Evolutionary conservation across 2,113 vertebrate species (phyloP), one percentile per base, ranked within the genome.

Genomic region (Osmerus eperlanus): DNA sequence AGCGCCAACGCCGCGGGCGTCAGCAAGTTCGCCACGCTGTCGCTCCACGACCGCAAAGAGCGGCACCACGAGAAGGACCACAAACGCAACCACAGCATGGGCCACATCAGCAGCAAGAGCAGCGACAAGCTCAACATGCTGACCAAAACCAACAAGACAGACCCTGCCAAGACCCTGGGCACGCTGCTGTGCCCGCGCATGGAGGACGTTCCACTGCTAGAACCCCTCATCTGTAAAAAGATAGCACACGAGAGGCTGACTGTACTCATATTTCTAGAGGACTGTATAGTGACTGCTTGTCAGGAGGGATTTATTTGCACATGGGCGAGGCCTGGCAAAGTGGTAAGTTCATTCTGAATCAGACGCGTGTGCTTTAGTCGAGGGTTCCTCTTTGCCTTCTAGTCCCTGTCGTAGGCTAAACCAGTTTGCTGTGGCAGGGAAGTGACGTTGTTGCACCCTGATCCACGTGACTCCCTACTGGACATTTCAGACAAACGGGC

Each of bases 251-350:
- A 99, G 87, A 94, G 97, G 92, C 97, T 99, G 87, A 97, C 97
- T 80, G 97, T 99, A 87, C 91, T 99, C 83, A 97, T 98, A 91
- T 99, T 99, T 91, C 95, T 99, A 74, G 97, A 99, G 94, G 97
- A 99, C 95, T 99, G 96, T 95, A 92, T 99, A 93, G 97, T 99
- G 93, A 99, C 97, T 92, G 97, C 96, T 88, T 99, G 97, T 93
- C 97, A 99, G 94, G 97, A 99, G 92, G 97, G 97, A 85, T 99
- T 99, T 94, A 92, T 99, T 95, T 99, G 97, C 96, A 99, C 97
- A 87, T 99, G 97, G 97, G 97, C 96, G 88, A 94, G 97, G 94
- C 97, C 97, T 81, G 97, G 97, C 86, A 98, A 99, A 95, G 96
- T 96, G 97, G 97, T 97, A 93, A 97, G 96, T 96, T 51, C 64